Evolutionary conservation across 1,140 invertebrate genomes (phyloP).

Genomic region (Dufourea novaeangliae): DNA sequence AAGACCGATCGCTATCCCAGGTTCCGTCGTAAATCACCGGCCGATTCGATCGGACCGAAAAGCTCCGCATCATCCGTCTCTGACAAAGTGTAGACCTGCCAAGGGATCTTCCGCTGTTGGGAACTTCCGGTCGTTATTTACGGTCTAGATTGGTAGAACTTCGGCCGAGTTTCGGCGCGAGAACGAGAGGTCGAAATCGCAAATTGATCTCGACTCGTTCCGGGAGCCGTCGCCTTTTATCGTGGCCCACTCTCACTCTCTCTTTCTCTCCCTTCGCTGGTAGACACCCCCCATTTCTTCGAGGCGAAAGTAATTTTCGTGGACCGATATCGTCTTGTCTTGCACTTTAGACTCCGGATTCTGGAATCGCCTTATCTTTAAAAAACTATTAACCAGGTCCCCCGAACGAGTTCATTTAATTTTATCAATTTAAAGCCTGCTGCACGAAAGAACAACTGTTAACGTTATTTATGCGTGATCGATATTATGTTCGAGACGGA

Average conservation of each 20-base stretch:
- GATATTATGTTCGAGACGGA: too few species aligned
- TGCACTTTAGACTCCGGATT: not conserved
- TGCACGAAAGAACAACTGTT: too few species aligned
- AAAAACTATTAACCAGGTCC: not conserved
- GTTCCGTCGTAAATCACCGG: conserved; percentile 63
- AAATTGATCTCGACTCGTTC: conserved; percentile 66
- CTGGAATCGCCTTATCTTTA: not conserved
- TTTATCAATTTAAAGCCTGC: too few species aligned
- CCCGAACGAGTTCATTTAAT: not conserved
- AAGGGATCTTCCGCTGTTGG: conserved; percentile 64
- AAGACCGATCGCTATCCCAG: conserved; percentile 63
- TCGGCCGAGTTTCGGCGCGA: conserved; percentile 65
- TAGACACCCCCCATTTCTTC: conserved; percentile 27
- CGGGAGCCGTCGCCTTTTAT: conserved; percentile 51
- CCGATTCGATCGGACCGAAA: conserved; percentile 63
- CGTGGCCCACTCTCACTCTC: not conserved
- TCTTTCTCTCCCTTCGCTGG: not conserved
- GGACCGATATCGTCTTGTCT: conserved; percentile 23
- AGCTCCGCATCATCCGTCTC: conserved; percentile 64
- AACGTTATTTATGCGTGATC: too few species aligned
- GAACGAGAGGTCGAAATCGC: conserved; percentile 65
- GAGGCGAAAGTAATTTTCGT: conserved; percentile 51
- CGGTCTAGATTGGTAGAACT: conserved; percentile 67
- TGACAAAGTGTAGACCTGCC: conserved; percentile 66
- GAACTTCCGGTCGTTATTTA: conserved; percentile 73